A percentile compares a stretch with the other conserved stretches of the same genome.
Conservation (phyloP, 2,888 invertebrate species). For the Hipparchia semele region DNA sequence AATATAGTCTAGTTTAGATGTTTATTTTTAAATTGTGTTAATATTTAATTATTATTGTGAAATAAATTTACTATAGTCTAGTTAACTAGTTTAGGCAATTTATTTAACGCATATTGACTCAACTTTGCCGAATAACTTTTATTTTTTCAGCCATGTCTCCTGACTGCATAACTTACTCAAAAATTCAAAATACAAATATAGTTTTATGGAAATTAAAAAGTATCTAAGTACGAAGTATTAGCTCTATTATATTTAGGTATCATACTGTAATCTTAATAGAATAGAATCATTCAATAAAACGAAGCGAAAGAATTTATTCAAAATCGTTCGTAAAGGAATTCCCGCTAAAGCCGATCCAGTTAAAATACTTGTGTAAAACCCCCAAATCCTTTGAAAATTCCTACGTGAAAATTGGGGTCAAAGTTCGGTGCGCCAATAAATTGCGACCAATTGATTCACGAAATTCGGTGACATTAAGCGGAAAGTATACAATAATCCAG, state of each 20-base stretch:
- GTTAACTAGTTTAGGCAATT: too few species aligned
- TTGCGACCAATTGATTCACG: constrained; percentile 63
- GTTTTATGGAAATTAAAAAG: neutral
- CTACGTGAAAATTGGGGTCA: constrained; percentile 54
- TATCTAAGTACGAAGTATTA: neutral
- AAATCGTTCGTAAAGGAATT: constrained; percentile 33
- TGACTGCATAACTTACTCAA: too few species aligned
- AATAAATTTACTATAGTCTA: too few species aligned
- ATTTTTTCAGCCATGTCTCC: too few species aligned
- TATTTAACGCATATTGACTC: too few species aligned
- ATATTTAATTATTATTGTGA: too few species aligned
- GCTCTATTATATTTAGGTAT: neutral
- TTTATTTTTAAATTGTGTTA: too few species aligned
- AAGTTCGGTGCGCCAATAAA: constrained; percentile 49
- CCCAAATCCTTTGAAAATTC: constrained; percentile 51
- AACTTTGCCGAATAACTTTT: too few species aligned
- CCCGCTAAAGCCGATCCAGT: constrained; percentile 38
- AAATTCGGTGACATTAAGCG: constrained; percentile 71
- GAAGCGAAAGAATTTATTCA: constrained; percentile 29
- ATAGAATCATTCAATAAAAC: constrained; percentile 15
- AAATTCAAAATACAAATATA: too few species aligned
- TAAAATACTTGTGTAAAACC: constrained; percentile 41
- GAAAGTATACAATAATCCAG: constrained; percentile 79
- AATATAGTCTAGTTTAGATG: too few species aligned
- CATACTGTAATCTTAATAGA: neutral